A percentile compares a stretch with the other conserved stretches of the same genome.
Conservation (phyloP, 2,113 vertebrate genomes). For the Tretioscincus oriximinensis region DNA sequence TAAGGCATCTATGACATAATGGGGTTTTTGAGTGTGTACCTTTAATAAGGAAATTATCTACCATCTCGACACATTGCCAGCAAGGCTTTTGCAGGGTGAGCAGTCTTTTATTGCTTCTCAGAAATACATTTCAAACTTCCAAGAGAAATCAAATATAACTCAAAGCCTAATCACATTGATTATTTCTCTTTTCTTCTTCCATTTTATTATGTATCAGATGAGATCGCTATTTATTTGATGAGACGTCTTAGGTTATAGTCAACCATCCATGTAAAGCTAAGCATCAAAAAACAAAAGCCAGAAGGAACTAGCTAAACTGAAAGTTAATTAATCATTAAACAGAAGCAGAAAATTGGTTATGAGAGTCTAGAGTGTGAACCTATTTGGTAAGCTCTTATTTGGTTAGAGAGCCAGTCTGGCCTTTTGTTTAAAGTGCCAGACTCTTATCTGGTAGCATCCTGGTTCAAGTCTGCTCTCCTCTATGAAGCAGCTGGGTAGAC, state of each 20-base stretch:
- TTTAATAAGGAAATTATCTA: slow-evolving; percentile 23
- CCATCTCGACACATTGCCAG: neutral
- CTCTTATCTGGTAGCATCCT: too few relatives aligned
- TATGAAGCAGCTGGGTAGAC: too few relatives aligned
- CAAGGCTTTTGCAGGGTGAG: neutral
- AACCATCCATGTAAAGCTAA: neutral
- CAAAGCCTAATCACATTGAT: neutral
- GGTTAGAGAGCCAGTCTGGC: too few relatives aligned
- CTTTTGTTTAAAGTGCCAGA: too few relatives aligned
- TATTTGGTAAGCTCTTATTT: neutral
- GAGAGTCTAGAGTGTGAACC: neutral
- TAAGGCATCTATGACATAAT: slow-evolving; percentile 6
- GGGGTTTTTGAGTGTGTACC: neutral
- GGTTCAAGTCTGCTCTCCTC: too few relatives aligned
- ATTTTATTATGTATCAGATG: slow-evolving; percentile 1
- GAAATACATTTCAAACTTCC: slow-evolving; percentile 26
- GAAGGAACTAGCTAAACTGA: neutral
- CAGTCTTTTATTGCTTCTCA: neutral
- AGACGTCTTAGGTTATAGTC: neutral
- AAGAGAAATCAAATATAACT: slow-evolving; percentile 14
- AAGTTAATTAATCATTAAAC: neutral
- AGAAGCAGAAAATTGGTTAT: neutral
- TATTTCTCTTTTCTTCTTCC: neutral
- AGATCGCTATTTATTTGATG: neutral
- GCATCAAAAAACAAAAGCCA: slow-evolving; percentile 4